Base-by-base conservation (phyloP, 64 coral and sea anemone genomes). In the Stichodactyla helianthus region DNA sequence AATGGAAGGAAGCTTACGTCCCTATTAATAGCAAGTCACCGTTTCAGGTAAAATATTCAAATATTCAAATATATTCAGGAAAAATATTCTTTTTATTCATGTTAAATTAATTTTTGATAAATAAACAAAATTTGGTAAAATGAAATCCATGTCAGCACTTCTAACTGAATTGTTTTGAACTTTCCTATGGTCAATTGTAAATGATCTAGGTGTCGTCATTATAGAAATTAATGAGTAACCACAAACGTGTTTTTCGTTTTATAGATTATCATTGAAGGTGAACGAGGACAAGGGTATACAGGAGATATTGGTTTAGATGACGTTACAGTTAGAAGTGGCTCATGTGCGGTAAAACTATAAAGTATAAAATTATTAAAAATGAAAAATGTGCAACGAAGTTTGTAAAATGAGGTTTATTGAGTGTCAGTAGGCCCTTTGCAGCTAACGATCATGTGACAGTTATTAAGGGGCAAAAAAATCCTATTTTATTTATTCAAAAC, bases 281-380 rank as follows among this genome's bases (percentile, higher is more conserved):
- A 84, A 63, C 53, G 83, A 58, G 83, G 83, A 5, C 54, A 19
- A 18, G 55, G 83, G 15, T 84, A 84, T 28, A 58, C 52, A 26
- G 59, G 55, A 54, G 83, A 84, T 60, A 84, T 84, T 63, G 83
- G 23, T 13, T 51, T 84, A 84, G 83, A 84, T 84, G 83, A 84
- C 83, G n/a, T 84, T 51, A 22, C n/a, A 12, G 83, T 84, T 19
- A 62, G 16, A 17, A 63, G 28, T 58, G 83, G 83, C 0, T 7
- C 52, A 44, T 84, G 83, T 16, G 25, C 68, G 8, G 55, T 15
- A 9, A 58, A 58, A 15, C 35, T 44, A 58, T 58, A 58, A 58
- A 5, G 55, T 58, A 58, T 44, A 44, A 44, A 58, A 58, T 58
- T 5, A 11, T 58, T 58, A 0, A 3, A 3, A 44, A 44, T 3